Percentiles rank a stretch among this genome's conserved stretches.
Conservation (phyloP, 2,888 invertebrate species). For the Prenolepis imparis region DNA sequence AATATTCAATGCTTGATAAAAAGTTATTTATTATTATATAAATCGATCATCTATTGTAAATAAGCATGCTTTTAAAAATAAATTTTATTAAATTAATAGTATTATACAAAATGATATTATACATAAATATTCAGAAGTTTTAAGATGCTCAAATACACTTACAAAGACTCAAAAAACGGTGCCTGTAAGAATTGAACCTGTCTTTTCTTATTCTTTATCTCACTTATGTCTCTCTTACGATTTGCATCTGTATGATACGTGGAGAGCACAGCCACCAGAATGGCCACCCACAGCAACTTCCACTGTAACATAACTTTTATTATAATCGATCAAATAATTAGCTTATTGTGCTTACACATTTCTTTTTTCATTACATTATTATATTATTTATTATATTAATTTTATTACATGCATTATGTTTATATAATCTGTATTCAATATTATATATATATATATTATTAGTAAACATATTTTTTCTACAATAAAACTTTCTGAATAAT, state of each 20-base stretch:
- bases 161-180: constrained; percentile 58
- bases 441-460: neutral
- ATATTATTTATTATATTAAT: neutral
- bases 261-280: constrained; percentile 82
- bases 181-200: constrained; percentile 77
- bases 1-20: neutral
- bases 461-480: neutral
- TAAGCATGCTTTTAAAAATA: neutral
- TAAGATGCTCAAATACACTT: constrained; percentile 65
- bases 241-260: constrained; percentile 80
- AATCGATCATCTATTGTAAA: neutral
- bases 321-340: constrained; percentile 4
- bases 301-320: constrained; percentile 75
- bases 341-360: neutral
- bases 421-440: neutral
- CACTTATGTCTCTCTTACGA: constrained; percentile 80
- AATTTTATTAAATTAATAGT: neutral
- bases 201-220: constrained; percentile 76
- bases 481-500: neutral
- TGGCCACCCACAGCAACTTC: constrained; percentile 82
- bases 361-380: neutral
- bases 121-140: neutral
- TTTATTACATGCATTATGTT: neutral
- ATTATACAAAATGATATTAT: neutral
- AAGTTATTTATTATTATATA: constrained; percentile 1